These are phyloP conservation scores for Boulengeromyrus knoepffleri DNA, from an alignment of 2,113 vertebrate species.

Conservation along the genomic window DNA sequence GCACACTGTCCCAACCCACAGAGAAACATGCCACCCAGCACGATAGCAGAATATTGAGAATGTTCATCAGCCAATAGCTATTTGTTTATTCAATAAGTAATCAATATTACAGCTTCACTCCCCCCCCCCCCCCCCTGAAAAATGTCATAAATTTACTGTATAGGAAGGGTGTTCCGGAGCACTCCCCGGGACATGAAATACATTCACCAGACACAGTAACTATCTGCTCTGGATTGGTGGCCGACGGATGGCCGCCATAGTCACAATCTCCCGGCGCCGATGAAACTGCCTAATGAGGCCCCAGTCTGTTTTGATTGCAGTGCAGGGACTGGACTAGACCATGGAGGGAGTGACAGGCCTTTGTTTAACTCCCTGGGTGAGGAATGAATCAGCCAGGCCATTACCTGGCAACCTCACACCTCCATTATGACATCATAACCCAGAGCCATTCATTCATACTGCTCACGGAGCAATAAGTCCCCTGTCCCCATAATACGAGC, in stretches of 20 bases:
- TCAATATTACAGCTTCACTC: background rate
- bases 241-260: no score
- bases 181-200: background rate
- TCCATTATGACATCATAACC: conserved; percentile 5
- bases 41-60: background rate
- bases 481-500: background rate
- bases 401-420: background rate
- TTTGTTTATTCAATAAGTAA: background rate
- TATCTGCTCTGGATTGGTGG: background rate
- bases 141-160: background rate
- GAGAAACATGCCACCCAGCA: background rate
- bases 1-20: background rate
- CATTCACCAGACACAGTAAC: background rate
- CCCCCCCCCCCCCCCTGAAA: background rate
- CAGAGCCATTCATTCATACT: background rate
- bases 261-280: background rate
- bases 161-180: background rate
- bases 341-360: background rate
- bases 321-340: conserved; percentile 3
- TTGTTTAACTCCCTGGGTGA: background rate
- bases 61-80: background rate
- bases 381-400: background rate
- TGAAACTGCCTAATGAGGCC: conserved; percentile 12
- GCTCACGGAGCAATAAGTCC: background rate
- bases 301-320: conserved; percentile 30